phyloP scores from a whole-genome alignment of 2,888 invertebrate species.

The Pachymerium ferrugineum region DNA sequence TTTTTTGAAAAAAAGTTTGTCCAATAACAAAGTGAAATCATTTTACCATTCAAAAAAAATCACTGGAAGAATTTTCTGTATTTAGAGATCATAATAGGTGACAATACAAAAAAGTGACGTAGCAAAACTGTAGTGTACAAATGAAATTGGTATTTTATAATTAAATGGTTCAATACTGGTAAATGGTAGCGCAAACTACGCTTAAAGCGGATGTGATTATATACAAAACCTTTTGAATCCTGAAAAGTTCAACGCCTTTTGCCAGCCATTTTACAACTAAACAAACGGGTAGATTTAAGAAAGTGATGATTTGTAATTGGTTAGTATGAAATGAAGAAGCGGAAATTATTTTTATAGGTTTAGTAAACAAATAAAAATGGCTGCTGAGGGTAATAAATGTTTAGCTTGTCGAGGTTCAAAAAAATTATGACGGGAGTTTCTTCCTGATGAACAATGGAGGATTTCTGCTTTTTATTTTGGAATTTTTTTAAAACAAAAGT shows the following conservation, averaged over 20 bases:
- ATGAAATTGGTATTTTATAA: background rate
- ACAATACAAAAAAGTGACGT: background rate
- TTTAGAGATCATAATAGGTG: background rate
- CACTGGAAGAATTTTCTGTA: background rate
- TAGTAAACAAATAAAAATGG: background rate
- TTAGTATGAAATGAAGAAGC: background rate
- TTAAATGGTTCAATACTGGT: conserved; percentile 1
- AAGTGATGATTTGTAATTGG: background rate
- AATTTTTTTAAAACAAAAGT: background rate
- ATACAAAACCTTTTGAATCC: background rate
- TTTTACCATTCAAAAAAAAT: background rate
- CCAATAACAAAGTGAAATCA: background rate
- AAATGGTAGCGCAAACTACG: conserved; percentile 1
- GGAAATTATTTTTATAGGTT: background rate
- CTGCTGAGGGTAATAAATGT: background rate
- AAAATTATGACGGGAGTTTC: conserved; percentile 7
- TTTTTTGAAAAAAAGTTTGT: background rate
- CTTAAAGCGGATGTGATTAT: conserved; percentile 4
- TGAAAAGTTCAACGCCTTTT: conserved; percentile 3
- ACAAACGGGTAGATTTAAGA: background rate
- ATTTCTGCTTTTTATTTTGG: background rate
- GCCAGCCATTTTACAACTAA: background rate
- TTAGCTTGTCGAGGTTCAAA: conserved; percentile 13
- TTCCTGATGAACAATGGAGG: conserved; percentile 13
- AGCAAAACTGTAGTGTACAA: background rate